Base-by-base conservation (phyloP, 2,797 vertebrate genomes). In the Intellagama lesueurii region DNA sequence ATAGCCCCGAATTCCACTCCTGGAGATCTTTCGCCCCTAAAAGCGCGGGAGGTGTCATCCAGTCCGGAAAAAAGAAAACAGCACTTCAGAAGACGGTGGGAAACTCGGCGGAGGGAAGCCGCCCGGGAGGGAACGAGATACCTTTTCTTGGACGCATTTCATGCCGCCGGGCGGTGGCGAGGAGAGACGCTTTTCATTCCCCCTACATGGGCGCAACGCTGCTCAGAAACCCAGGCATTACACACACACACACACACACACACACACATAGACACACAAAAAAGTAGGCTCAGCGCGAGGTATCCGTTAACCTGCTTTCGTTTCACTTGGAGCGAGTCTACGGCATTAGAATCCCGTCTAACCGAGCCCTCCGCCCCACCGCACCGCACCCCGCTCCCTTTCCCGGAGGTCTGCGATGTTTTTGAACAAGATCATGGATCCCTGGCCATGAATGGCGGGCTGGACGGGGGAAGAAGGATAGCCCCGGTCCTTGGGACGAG, bases 11-110 rank as follows among this genome's bases (percentile, higher is more conserved):
- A 35, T 73, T 47, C 12, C 12, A 16, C 11, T n/a, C 0, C 70
- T 9, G 56, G 69, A 49, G 22, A 9, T 49, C 14, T 49, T 16
- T 40, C 19, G 69, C 56, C 75, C 75, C 24, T 77, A 66, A 40
- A 64, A 66, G 78, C 24, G 3, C 56, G 28, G 82, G 75, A 70
- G 28, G 52, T 35, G 83, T 28, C 66, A 75, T 11, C 8, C 40
- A 56, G 24, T 9, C 35, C 26, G 68, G 26, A 2, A 66, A 7
- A n/a, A 4, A 24, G 68, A 44, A 52, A 66, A 35, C 5, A 49
- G 60, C n/a, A 66, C 66, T 80, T 56, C 30, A n/a, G 26, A 70
- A 64, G 28, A 11, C 44, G 77, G 85, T 90, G 89, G 89, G 89
- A 83, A 90, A 87, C 78, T 30, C 3, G 2, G 9, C 24, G 0